Conservation (phyloP, 2,888 invertebrate genomes). For the Iphiclides podalirius region DNA sequence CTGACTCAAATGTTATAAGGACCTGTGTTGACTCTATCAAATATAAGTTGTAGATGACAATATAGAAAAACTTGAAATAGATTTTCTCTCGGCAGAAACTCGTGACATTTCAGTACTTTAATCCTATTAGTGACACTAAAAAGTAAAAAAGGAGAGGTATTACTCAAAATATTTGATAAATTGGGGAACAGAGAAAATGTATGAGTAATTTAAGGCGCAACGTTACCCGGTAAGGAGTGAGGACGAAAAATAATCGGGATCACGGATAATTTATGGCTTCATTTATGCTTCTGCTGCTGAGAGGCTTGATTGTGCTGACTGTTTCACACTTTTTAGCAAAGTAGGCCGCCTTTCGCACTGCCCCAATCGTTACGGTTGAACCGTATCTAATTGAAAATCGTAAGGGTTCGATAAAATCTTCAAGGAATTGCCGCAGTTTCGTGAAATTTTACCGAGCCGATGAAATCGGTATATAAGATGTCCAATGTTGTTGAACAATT, state of each 20-base stretch:
- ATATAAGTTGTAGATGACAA: too few species aligned
- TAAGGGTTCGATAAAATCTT: conserved; percentile 50
- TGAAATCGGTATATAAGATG: conserved; percentile 19
- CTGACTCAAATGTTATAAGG: too few species aligned
- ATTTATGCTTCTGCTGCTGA: conserved; percentile 79
- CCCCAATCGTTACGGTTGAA: conserved; percentile 70
- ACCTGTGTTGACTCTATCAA: too few species aligned
- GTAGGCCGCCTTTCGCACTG: conserved; percentile 59
- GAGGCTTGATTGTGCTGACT: conserved; percentile 73
- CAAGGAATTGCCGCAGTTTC: conserved; percentile 33
- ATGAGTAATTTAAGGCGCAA: conserved; percentile 8
- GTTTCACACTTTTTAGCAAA: conserved; percentile 35
- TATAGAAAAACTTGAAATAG: background rate
- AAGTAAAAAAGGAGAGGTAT: too few species aligned
- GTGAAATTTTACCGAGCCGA: conserved; percentile 26
- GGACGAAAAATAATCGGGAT: conserved; percentile 67
- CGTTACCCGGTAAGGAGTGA: conserved; percentile 30
- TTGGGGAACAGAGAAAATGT: conserved; percentile 46
- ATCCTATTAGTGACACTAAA: too few species aligned
- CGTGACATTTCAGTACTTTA: too few species aligned
- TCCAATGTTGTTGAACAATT: too few species aligned
- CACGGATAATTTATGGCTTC: conserved; percentile 78
- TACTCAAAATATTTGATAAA: conserved; percentile 55
- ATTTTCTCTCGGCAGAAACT: too few species aligned
- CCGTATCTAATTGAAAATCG: conserved; percentile 60